A percentile compares a stretch with the other conserved stretches of the same genome.
These are phyloP conservation scores for Tenualosa thibaudeaui DNA, from an alignment of 2,797 vertebrate species.

Conservation along the genomic window DNA sequence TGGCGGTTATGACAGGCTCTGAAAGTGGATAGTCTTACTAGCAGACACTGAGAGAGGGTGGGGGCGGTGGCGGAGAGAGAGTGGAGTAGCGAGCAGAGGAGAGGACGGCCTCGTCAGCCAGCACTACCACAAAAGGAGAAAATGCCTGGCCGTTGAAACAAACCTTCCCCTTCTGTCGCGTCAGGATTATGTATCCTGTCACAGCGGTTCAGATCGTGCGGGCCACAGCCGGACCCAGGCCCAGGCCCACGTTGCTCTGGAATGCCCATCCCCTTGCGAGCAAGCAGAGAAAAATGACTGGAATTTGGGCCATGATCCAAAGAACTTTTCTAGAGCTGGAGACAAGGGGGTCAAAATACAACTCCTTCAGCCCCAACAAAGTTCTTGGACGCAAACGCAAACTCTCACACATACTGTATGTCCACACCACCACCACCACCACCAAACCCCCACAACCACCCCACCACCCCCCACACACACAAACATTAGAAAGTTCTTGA, in stretches of 20 bases:
- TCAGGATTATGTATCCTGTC: conserved; percentile 61
- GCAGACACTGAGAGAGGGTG: neutral
- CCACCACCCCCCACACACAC: neutral
- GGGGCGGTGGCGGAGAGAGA: neutral
- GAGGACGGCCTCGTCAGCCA: conserved; percentile 43
- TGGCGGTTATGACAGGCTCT: neutral
- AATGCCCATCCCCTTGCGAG: conserved; percentile 53
- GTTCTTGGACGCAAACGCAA: neutral
- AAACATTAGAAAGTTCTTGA: too few relatives aligned
- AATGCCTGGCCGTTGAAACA: conserved; percentile 67
- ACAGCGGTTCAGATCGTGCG: conserved; percentile 28
- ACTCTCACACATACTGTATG: neutral
- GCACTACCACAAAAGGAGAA: conserved; percentile 73
- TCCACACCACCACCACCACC: neutral
- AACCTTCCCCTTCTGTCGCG: conserved; percentile 66
- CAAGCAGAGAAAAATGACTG: conserved; percentile 48
- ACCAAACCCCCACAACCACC: too few relatives aligned
- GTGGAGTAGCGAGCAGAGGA: conserved; percentile 7
- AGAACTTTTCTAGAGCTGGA: conserved; percentile 56
- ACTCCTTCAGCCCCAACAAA: conserved; percentile 30
- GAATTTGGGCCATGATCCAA: conserved; percentile 62
- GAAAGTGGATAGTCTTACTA: conserved; percentile 13
- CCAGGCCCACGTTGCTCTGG: conserved; percentile 46
- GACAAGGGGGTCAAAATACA: conserved; percentile 54
- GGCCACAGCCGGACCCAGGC: conserved; percentile 20